These are phyloP conservation scores for Micromussa lordhowensis DNA, from an alignment of 92 coral and sea anemone species.

Conservation along the genomic window DNA sequence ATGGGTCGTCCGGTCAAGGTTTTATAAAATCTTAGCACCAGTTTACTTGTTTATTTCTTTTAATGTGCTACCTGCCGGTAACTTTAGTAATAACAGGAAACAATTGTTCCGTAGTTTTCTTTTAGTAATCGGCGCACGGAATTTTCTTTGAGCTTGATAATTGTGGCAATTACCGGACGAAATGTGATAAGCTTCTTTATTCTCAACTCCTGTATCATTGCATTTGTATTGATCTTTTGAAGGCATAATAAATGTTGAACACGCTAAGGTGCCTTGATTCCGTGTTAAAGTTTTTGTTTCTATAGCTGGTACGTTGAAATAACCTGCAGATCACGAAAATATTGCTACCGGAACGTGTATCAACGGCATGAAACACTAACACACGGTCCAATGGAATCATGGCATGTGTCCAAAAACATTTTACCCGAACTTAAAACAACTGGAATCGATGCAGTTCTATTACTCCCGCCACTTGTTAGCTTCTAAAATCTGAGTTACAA, in stretches of 20 bases:
- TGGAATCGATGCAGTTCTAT: background rate
- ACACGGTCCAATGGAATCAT: slow-evolving; percentile 10
- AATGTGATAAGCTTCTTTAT: background rate
- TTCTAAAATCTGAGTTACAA: background rate
- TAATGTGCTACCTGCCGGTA: background rate
- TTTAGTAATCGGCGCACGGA: background rate
- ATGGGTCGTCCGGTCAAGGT: background rate
- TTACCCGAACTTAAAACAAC: background rate
- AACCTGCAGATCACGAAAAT: background rate
- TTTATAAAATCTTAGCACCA: slow-evolving; percentile 5
- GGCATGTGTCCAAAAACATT: slow-evolving; percentile 28
- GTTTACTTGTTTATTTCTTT: background rate
- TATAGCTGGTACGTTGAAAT: background rate
- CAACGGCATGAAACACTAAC: background rate
- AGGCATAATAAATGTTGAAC: background rate
- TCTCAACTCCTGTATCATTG: background rate
- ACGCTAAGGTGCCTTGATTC: background rate
- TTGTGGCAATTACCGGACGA: background rate
- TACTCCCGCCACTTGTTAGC: background rate
- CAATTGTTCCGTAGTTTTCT: background rate
- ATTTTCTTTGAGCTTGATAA: background rate
- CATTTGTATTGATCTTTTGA: background rate
- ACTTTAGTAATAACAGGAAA: background rate
- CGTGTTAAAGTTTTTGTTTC: background rate
- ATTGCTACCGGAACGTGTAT: background rate